Conservation (phyloP, 2,113 vertebrate species). For the Gopherus evgoodei region DNA sequence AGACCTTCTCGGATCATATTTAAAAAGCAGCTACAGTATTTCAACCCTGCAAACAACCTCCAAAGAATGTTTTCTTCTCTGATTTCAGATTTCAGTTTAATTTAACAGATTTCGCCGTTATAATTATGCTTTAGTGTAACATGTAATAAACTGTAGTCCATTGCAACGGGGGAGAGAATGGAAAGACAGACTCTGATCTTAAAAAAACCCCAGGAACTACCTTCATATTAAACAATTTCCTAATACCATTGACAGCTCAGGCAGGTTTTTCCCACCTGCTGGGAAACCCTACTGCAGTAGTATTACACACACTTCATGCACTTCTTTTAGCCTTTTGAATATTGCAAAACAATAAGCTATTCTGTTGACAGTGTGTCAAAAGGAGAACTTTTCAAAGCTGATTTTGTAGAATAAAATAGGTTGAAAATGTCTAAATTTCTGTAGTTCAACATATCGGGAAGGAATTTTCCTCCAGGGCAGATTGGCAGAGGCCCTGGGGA, state of each 20-base stretch:
- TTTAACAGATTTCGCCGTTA: not conserved
- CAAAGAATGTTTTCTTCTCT: not conserved
- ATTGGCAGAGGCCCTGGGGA: no score
- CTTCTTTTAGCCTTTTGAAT: not conserved
- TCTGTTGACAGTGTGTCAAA: not conserved
- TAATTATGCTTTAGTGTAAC: not conserved
- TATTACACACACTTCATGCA: not conserved
- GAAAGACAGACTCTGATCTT: not conserved
- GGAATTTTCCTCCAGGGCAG: no score
- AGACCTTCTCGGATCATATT: not conserved
- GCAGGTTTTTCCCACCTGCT: not conserved
- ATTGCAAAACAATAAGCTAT: not conserved
- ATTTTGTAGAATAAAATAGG: not conserved
- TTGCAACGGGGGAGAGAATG: not conserved
- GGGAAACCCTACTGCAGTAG: not conserved
- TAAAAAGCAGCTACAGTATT: not conserved
- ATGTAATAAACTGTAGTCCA: not conserved
- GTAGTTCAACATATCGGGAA: not conserved
- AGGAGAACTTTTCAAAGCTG: rapidly evolving
- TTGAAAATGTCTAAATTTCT: not conserved
- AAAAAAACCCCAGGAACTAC: not conserved
- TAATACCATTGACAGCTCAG: not conserved
- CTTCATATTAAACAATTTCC: not conserved
- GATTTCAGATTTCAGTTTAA: not conserved
- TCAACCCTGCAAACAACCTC: not conserved